Evolutionary conservation across 2,113 vertebrate species (phyloP), one percentile per base, ranked within the genome.

Genomic region (Mohoua ochrocephala): DNA sequence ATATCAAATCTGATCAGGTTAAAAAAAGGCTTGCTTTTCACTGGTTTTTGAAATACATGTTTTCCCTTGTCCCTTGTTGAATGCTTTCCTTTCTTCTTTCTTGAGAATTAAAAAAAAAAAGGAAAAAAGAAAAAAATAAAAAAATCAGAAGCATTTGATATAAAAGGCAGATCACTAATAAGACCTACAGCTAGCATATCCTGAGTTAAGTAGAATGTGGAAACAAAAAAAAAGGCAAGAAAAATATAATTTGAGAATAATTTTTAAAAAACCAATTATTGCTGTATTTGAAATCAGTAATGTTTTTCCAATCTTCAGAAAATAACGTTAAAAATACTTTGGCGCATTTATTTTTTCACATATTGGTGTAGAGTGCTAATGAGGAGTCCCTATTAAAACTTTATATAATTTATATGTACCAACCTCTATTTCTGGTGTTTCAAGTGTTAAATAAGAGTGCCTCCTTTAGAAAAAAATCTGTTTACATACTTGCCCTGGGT

Each of bases 91-190:
- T 73, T 50, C 57, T 80, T 17, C 7, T 69, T 50, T 77, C 16
- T 33, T 49, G 16, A 73, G 16, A 64, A 91, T 23, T 1, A 6
- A 57, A 52, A 63, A 60, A 33, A 30, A 47, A 45, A 7, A 13
- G 1, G 2, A 7, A 26, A 47, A 14, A 1, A 20, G 1, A 20
- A 24, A 21, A 76, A 37, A 14, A 9, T 1, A 13, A 63, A 41
- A 71, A 59, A 8, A 44, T 31, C 13, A 64, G 24, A 61, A 61
- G 11, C 4, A 73, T 45, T 71, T 67, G 21, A 17, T 44, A 69
- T 30, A 74, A 90, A 63, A 71, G 9, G 4, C 7, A 88, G 16
- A 81, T 54, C 27, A 53, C 26, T 73, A 56, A 26, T 73, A 67
- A 69, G 20, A 68, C 9, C 30, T 45, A 68, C 16, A 82, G 11